Percentiles rank a stretch among this genome's conserved stretches.
These are phyloP conservation scores for Excalfactoria chinensis DNA, from an alignment of 2,113 vertebrate species.

Conservation along the genomic window DNA sequence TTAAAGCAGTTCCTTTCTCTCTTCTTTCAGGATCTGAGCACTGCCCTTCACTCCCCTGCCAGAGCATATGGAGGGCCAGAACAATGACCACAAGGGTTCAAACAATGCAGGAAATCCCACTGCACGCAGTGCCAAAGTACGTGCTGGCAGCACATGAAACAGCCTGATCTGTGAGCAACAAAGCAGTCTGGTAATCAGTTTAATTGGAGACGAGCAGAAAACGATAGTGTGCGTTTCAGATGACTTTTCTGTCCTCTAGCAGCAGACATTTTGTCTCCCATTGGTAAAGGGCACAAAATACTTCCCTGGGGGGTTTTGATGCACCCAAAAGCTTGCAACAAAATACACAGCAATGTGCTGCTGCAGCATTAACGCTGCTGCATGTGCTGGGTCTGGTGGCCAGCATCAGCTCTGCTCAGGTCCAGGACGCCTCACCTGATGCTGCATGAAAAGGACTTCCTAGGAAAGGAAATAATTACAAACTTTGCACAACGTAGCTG, in stretches of 20 bases:
- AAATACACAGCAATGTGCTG: accelerated
- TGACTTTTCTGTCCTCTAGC: not conserved
- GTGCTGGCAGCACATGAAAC: not conserved
- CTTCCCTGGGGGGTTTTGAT: not conserved
- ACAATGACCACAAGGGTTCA: not conserved
- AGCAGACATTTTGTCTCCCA: constrained; percentile 24
- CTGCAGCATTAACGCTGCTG: not conserved
- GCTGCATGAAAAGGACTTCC: not conserved
- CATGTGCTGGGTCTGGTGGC: accelerated
- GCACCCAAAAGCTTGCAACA: not conserved
- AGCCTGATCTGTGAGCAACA: not conserved
- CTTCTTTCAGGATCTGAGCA: constrained; percentile 17
- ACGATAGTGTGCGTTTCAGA: not conserved
- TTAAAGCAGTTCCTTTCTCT: constrained; percentile 22
- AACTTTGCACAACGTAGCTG: accelerated
- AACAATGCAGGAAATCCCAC: constrained; percentile 55
- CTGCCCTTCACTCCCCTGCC: constrained; percentile 50
- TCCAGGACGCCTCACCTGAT: accelerated
- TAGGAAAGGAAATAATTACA: not conserved
- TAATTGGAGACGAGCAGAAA: constrained; percentile 61
- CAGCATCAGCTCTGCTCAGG: accelerated
- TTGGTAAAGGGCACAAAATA: not conserved
- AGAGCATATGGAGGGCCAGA: constrained; percentile 32
- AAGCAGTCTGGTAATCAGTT: constrained; percentile 30
- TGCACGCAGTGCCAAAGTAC: not conserved